A percentile compares a stretch with the other conserved stretches of the same genome.
Conservation (phyloP, 2,113 vertebrate genomes). For the Ornithorhynchus anatinus region DNA sequence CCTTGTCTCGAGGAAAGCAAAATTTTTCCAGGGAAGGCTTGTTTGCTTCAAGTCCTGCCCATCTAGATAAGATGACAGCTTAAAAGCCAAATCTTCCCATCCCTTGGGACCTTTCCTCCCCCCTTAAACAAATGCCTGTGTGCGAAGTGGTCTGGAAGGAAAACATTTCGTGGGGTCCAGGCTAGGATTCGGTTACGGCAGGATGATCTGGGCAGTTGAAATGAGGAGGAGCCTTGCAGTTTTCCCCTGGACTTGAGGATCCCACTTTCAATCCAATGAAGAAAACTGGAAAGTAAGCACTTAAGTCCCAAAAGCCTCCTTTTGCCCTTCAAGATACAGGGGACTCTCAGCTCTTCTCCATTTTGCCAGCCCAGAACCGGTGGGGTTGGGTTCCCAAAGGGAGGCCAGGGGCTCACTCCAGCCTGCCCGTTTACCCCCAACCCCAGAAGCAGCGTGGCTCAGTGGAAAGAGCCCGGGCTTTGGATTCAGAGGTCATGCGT, state of each 20-base stretch:
- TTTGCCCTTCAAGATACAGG: not conserved
- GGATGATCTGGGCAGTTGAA: not conserved
- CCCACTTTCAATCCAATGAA: not conserved
- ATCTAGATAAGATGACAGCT: not conserved
- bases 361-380: no score
- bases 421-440: fast-evolving
- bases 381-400: no score
- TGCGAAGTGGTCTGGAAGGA: not conserved
- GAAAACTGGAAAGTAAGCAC: not conserved
- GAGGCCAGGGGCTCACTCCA: not conserved
- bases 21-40: no score
- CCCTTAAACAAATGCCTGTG: not conserved
- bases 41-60: not conserved
- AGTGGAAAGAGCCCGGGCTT: no score
- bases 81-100: not conserved
- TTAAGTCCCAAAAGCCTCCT: no score
- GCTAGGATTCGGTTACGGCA: no score
- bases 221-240: not conserved
- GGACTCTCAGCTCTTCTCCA: not conserved
- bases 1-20: not conserved
- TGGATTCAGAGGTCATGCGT: no score
- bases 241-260: not conserved
- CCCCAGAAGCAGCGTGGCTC: no score
- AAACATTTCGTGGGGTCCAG: not conserved
- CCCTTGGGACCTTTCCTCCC: not conserved